Evolutionary conservation across 2,113 vertebrate genomes (phyloP).

Genomic region (Cinclus cinclus): DNA sequence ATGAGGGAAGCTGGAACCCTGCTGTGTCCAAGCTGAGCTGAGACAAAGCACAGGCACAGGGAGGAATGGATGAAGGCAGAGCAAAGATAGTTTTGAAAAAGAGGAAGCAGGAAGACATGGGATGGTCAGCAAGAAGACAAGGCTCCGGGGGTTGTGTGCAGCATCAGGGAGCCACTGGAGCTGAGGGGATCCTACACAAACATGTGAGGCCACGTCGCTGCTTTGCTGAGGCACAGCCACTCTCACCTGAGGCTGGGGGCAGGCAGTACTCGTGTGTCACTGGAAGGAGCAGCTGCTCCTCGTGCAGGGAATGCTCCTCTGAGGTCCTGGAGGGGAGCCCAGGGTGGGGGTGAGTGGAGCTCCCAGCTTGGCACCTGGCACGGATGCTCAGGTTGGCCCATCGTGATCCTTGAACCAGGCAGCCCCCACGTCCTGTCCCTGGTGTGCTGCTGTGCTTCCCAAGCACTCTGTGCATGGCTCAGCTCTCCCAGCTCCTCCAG

Average conservation of each 20-base stretch:
- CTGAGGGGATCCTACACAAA: rapidly evolving
- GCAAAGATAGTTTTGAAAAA: background rate
- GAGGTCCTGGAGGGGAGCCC: background rate
- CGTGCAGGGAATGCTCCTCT: background rate
- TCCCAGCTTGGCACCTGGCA: background rate
- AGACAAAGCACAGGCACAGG: background rate
- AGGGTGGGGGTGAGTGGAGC: rapidly evolving
- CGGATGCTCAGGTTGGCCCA: rapidly evolving
- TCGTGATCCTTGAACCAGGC: rapidly evolving
- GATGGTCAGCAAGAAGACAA: background rate
- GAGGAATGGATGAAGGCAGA: background rate
- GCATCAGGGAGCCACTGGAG: background rate
- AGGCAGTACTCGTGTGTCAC: rapidly evolving
- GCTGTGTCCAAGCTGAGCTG: background rate
- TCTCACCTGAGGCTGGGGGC: rapidly evolving
- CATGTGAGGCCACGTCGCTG: rapidly evolving
- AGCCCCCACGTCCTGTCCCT: rapidly evolving
- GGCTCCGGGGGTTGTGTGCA: background rate
- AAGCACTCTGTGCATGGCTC: rapidly evolving
- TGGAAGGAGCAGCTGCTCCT: background rate
- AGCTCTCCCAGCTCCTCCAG: background rate
- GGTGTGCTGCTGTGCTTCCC: background rate
- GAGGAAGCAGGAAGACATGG: rapidly evolving
- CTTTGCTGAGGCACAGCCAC: background rate
- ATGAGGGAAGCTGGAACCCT: background rate